phyloP scores from a whole-genome alignment of 64 coral and sea anemone genomes.

The Anthopleura sola region DNA sequence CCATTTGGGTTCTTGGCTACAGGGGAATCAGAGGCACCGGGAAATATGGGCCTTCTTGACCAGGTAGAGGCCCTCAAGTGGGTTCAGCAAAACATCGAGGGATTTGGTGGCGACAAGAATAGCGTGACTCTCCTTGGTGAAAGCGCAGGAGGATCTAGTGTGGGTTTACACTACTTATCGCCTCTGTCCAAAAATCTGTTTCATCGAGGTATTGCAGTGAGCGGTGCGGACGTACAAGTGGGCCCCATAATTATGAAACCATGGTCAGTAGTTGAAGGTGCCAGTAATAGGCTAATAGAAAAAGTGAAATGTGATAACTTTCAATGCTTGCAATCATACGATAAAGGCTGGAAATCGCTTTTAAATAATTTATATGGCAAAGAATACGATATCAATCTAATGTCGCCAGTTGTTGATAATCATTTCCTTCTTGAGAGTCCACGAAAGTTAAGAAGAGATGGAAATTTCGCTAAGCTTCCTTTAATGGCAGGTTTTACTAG shows the following conservation, averaged over 20 bases:
- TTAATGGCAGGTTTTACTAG: conserved; percentile 65
- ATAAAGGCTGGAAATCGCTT: not conserved
- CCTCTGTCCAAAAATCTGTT: conserved; percentile 63
- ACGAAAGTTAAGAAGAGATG: conserved; percentile 46
- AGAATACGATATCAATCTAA: not conserved
- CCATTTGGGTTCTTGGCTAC: conserved; percentile 75
- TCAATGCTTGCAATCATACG: conserved; percentile 42
- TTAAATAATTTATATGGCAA: too few relatives aligned
- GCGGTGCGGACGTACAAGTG: conserved; percentile 54
- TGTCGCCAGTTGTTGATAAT: conserved; percentile 56
- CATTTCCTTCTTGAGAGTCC: conserved; percentile 54
- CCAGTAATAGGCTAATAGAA: conserved; percentile 22
- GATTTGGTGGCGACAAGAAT: conserved; percentile 58
- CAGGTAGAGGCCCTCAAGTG: conserved; percentile 79
- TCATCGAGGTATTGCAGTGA: conserved; percentile 65
- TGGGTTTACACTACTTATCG: conserved; percentile 57
- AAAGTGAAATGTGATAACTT: conserved; percentile 11
- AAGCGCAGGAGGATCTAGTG: conserved; percentile 75
- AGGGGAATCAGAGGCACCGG: conserved; percentile 62
- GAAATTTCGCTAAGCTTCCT: conserved; percentile 56
- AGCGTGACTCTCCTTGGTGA: conserved; percentile 68
- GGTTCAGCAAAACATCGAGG: conserved; percentile 58
- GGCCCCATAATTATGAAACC: conserved; percentile 40
- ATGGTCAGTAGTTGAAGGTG: conserved; percentile 14
- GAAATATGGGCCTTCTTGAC: conserved; percentile 85